Evolutionary conservation across 2,113 vertebrate species (phyloP).

Genomic region (Theristicus caerulescens): DNA sequence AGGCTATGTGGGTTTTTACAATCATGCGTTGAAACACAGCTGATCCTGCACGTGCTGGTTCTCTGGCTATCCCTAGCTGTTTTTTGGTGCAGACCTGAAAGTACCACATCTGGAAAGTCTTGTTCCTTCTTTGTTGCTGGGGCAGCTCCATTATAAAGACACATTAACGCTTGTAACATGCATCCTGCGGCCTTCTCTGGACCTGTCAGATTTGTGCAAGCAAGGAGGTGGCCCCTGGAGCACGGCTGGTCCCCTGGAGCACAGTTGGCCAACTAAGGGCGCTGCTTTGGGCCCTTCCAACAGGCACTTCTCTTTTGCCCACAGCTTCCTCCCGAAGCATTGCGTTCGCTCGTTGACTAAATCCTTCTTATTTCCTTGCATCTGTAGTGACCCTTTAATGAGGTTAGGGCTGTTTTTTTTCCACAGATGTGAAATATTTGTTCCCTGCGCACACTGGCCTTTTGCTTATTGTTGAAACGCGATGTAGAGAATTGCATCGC

Average conservation of each 20-base stretch:
- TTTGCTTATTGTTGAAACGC: neutral
- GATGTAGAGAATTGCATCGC: neutral
- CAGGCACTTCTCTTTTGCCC: neutral
- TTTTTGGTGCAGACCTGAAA: neutral
- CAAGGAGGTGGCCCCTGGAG: too few species aligned
- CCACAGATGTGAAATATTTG: neutral
- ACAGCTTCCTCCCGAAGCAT: neutral
- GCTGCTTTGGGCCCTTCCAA: neutral
- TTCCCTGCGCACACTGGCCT: neutral
- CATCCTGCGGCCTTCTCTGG: neutral
- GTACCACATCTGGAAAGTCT: neutral
- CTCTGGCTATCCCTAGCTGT: neutral
- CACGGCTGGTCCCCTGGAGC: too few species aligned
- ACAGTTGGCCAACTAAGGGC: rapidly evolving
- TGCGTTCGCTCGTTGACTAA: neutral
- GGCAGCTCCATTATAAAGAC: neutral
- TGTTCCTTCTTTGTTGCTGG: neutral
- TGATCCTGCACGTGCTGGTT: neutral
- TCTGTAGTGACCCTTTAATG: neutral
- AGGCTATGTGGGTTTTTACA: neutral
- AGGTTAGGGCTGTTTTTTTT: neutral
- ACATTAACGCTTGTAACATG: rapidly evolving
- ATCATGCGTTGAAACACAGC: neutral
- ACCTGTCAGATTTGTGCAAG: neutral
- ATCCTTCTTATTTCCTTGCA: neutral